Evolutionary conservation across 2,797 vertebrate genomes (phyloP), one percentile per base, ranked within the genome.

Genomic region (Myioborus miniatus): DNA sequence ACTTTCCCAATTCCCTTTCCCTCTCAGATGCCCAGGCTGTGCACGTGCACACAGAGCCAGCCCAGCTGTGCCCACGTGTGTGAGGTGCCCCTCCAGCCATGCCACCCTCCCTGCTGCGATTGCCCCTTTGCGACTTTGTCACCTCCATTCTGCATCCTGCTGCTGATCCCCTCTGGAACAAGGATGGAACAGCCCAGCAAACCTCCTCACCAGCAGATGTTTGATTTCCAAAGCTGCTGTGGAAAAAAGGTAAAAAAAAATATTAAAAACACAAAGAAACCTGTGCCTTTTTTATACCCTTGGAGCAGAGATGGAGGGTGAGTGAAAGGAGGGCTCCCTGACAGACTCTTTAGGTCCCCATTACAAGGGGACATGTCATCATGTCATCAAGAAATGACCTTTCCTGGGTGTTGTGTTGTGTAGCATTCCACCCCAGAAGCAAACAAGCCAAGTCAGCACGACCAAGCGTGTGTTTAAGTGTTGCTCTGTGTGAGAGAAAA

Each of bases 61-160:
- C 26, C 59, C 0, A 0, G 8, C 12, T 2, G 46, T 11, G 9
- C 55, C 46, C 26, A 22, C 2, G 1, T 3, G 1, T 9, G 44
- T 0, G 0, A 52, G 29, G 9, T 69, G 53, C 5, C 32, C 14
- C 43, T 60, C 50, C 13, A 8, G 27, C 34, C 8, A 3, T 0
- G 2, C 30, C 18, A 6, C 49, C 44, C 59, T 56, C 23, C 64
- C 23, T 0, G 0, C 30, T 1, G 4, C 1, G 0, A 22, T 1
- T 47, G 41, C 27, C 11, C 43, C 29, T 52, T 2, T 1, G 4
- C 2, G 1, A 27, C 37, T 75, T 23, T 50, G 32, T n/a, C 6
- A 0, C 29, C 79, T 91, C 68, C 2, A 0, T 29, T 71, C 75
- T 34, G 63, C 59, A 30, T 41, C 75, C 59, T 1, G 0, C 43